These are phyloP conservation scores for Archips crataeganus DNA, from an alignment of 2,888 invertebrate species.

Conservation along the genomic window DNA sequence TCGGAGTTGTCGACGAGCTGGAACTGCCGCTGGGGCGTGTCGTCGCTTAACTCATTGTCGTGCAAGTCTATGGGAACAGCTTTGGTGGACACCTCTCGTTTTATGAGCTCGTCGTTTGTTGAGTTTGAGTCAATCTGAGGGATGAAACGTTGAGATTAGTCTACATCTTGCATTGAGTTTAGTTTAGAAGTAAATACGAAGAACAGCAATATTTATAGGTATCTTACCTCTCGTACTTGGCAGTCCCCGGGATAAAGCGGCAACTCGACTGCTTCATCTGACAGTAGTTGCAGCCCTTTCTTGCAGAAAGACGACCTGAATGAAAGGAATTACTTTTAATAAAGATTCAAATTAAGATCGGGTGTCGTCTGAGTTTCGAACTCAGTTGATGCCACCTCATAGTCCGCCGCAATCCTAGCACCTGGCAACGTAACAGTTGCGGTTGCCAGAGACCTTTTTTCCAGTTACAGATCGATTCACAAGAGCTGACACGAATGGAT, in stretches of 20 bases:
- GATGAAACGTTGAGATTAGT: constrained; percentile 8
- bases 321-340: constrained; percentile 25
- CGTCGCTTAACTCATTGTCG: constrained; percentile 79
- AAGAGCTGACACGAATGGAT: too few species aligned
- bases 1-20: constrained; percentile 79
- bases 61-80: constrained; percentile 62
- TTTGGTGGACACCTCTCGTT: constrained; percentile 63
- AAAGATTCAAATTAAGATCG: too few species aligned
- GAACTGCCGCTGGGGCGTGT: constrained; percentile 69
- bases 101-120: constrained; percentile 53
- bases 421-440: too few species aligned
- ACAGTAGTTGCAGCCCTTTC: constrained; percentile 89
- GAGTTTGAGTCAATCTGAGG: constrained; percentile 62
- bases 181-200: too few species aligned
- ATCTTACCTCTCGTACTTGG: constrained; percentile 84
- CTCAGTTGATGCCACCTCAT: too few species aligned
- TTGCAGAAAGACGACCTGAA: constrained; percentile 92
- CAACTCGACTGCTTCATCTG: constrained; percentile 90
- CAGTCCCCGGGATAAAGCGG: constrained; percentile 93
- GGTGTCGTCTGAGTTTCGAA: too few species aligned
- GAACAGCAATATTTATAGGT: too few species aligned
- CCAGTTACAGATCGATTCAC: too few species aligned
- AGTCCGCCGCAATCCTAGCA: too few species aligned
- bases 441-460: too few species aligned
- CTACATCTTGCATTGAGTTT: background rate